phyloP scores from a whole-genome alignment of 2,888 invertebrate genomes.

The Ashinkailepas kermadecensis region DNA sequence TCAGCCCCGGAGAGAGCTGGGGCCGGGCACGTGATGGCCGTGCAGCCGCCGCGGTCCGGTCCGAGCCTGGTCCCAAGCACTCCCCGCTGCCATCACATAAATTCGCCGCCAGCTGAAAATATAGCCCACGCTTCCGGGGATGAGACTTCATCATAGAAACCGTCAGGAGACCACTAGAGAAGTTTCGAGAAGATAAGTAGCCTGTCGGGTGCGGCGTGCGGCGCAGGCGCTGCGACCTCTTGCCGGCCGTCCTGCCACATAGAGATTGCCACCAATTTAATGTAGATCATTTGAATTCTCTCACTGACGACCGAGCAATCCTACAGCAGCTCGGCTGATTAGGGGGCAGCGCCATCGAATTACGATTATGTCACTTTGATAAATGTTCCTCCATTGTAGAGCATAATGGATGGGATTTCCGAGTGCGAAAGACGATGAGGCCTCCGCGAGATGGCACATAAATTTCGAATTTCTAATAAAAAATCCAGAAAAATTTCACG shows the following conservation, averaged over 20 bases:
- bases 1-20: no score
- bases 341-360: constrained; percentile 7
- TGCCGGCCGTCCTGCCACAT: no score
- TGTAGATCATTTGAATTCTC: constrained; percentile 17
- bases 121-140: constrained; percentile 9
- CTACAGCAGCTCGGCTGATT: constrained; percentile 6
- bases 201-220: neutral
- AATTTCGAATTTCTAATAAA: constrained; percentile 21
- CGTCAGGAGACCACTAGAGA: constrained; percentile 17
- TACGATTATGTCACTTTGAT: constrained; percentile 23
- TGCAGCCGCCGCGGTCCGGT: neutral
- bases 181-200: constrained; percentile 21
- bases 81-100: neutral
- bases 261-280: neutral
- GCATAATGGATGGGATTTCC: constrained; percentile 11
- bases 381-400: constrained; percentile 20
- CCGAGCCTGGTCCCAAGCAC: neutral
- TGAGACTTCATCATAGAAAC: constrained; percentile 21
- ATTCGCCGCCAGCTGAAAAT: constrained; percentile 2
- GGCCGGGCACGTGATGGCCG: no score
- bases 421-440: constrained; percentile 13
- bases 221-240: neutral
- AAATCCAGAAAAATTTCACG: constrained; percentile 20
- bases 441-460: constrained; percentile 15
- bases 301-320: constrained; percentile 11